These are phyloP conservation scores for Eospalax fontanierii DNA, from an alignment of 2,797 vertebrate genomes.

Conservation along the genomic window DNA sequence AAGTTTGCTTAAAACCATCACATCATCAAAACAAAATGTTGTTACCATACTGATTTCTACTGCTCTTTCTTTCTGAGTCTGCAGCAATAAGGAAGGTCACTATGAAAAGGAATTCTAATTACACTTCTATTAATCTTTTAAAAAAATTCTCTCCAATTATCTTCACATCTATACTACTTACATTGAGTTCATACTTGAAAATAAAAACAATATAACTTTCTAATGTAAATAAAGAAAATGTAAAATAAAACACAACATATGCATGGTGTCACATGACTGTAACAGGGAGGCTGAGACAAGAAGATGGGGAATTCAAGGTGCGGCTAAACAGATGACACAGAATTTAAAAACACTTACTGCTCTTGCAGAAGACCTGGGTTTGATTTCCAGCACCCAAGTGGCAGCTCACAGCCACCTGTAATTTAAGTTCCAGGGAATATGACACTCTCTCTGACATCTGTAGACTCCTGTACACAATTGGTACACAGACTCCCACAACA, in stretches of 20 bases:
- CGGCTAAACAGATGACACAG: not conserved
- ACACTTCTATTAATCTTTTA: constrained; percentile 83
- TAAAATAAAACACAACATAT: not conserved
- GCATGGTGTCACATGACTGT: not conserved
- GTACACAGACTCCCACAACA: too few species aligned
- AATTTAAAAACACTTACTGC: not conserved
- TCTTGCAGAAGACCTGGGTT: not conserved
- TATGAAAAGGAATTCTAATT: constrained; percentile 86
- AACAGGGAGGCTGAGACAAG: not conserved
- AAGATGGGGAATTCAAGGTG: not conserved
- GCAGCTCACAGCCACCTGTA: not conserved
- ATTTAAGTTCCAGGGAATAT: not conserved
- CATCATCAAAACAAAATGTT: constrained; percentile 86
- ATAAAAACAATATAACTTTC: constrained; percentile 29
- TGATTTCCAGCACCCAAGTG: not conserved
- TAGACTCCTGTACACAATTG: not conserved
- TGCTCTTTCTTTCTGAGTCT: constrained; percentile 85
- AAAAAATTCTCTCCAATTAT: constrained; percentile 74
- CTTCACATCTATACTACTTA: constrained; percentile 73
- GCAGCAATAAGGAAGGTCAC: constrained; percentile 86
- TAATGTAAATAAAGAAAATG: constrained; percentile 32
- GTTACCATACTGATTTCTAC: constrained; percentile 88
- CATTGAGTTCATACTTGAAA: constrained; percentile 73
- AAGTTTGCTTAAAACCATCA: constrained; percentile 88
- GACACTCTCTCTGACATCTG: not conserved